Evolutionary conservation across 2,888 invertebrate genomes (phyloP).

Genomic region (Neria commutata): DNA sequence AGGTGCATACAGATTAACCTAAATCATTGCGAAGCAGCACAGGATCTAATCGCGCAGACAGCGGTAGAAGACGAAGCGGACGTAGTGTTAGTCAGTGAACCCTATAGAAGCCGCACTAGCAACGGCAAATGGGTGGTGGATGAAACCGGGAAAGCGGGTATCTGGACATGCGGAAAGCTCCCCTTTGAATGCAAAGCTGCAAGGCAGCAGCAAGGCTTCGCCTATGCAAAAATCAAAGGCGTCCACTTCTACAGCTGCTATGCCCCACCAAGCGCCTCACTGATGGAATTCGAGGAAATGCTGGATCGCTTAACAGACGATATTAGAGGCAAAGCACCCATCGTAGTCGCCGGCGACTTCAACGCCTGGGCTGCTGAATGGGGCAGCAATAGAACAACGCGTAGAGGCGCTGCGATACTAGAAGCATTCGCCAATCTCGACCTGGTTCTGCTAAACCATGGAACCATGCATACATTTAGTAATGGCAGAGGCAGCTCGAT

Average conservation of each 20-base stretch:
- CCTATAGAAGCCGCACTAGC: neutral
- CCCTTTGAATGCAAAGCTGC: neutral
- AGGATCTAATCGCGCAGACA: neutral
- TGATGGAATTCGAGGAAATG: neutral
- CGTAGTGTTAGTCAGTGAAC: neutral
- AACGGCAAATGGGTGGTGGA: neutral
- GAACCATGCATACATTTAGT: neutral
- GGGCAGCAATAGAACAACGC: conserved; percentile 1
- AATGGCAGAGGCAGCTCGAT: neutral
- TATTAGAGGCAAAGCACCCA: neutral
- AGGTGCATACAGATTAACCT: conserved; percentile 5
- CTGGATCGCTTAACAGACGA: neutral
- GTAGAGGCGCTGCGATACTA: conserved; percentile 6
- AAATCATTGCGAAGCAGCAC: conserved; percentile 4
- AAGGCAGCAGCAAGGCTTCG: conserved; percentile 3
- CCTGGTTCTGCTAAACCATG: neutral
- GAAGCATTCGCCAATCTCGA: neutral
- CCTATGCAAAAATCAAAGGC: conserved; percentile 1
- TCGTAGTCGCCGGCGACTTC: conserved; percentile 14
- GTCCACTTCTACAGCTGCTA: conserved; percentile 17
- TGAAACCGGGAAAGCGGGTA: conserved; percentile 4
- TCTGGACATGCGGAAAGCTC: neutral
- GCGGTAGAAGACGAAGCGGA: neutral
- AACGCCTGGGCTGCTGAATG: conserved; percentile 18
- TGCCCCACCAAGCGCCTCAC: conserved; percentile 1